Evolutionary conservation across 2,797 vertebrate genomes (phyloP).

Genomic region (Gobio occitaniae): DNA sequence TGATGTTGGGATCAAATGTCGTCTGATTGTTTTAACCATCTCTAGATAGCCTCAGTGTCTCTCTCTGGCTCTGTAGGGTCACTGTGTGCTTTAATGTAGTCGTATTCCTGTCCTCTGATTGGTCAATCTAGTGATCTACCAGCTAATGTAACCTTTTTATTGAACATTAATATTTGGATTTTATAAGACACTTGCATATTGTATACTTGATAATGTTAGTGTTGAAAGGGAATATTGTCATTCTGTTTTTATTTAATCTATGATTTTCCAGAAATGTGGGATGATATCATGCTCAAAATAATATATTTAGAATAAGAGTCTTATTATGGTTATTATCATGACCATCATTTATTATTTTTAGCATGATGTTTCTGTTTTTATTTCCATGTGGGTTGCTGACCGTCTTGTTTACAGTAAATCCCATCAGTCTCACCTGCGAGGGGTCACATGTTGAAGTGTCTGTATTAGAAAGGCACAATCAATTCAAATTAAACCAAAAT

Average conservation of each 20-base stretch:
- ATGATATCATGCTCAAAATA: background rate
- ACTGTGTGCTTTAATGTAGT: background rate
- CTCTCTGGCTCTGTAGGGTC: background rate
- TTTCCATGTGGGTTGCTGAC: background rate
- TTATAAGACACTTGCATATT: background rate
- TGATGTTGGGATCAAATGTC: too few relatives aligned
- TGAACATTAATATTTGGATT: background rate
- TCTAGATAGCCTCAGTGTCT: background rate
- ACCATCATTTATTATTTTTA: background rate
- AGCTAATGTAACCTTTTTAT: background rate
- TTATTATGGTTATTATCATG: constrained; percentile 6
- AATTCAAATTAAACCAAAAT: background rate
- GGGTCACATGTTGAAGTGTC: background rate
- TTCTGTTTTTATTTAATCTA: background rate
- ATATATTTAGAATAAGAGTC: too few relatives aligned
- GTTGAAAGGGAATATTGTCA: background rate
- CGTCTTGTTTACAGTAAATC: background rate
- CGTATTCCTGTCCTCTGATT: background rate
- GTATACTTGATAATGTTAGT: background rate
- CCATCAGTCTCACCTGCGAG: background rate
- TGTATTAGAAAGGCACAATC: background rate
- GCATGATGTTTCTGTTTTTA: background rate
- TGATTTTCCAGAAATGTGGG: background rate
- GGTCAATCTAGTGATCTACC: background rate
- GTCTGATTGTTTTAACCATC: background rate